A percentile compares a stretch with the other conserved stretches of the same genome.
These are phyloP conservation scores for Hexactinellida sp. DNA, from an alignment of 37 sponge, comb jelly and placozoan genomes.

Conservation along the genomic window DNA sequence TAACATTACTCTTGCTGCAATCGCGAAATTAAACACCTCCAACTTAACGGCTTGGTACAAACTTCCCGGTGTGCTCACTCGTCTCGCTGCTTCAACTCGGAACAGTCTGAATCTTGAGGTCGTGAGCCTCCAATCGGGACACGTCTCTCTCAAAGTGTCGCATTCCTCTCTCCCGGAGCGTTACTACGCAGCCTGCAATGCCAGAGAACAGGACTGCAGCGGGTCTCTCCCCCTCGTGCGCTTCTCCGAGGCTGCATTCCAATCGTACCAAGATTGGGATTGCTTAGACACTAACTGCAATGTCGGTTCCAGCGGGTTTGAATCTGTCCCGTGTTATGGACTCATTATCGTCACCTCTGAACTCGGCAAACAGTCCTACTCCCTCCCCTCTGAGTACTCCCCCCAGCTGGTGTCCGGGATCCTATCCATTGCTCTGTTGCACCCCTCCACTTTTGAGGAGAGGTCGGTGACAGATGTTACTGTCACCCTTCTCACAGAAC, in stretches of 20 bases:
- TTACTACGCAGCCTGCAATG: constrained; percentile 4
- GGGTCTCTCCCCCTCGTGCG: background rate
- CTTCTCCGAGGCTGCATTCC: background rate
- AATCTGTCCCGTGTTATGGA: background rate
- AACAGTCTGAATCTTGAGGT: background rate
- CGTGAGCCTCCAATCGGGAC: background rate
- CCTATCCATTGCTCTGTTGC: background rate
- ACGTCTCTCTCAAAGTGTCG: background rate
- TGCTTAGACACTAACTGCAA: background rate
- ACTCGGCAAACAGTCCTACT: background rate
- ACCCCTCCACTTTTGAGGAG: background rate
- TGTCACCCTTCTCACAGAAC: background rate
- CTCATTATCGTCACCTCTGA: background rate
- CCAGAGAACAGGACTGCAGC: background rate
- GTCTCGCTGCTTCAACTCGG: background rate
- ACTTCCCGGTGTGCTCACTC: background rate
- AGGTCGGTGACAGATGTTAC: background rate
- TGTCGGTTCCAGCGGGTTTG: background rate
- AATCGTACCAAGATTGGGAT: background rate
- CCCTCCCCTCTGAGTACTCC: background rate
- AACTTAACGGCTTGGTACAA: background rate
- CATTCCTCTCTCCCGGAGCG: background rate
- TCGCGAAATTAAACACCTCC: background rate
- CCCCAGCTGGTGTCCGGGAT: background rate
- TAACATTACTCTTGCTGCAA: background rate